Evolutionary conservation across 2,888 invertebrate genomes (phyloP), one percentile per base, ranked within the genome.

Genomic region (Cryptus armator): DNA sequence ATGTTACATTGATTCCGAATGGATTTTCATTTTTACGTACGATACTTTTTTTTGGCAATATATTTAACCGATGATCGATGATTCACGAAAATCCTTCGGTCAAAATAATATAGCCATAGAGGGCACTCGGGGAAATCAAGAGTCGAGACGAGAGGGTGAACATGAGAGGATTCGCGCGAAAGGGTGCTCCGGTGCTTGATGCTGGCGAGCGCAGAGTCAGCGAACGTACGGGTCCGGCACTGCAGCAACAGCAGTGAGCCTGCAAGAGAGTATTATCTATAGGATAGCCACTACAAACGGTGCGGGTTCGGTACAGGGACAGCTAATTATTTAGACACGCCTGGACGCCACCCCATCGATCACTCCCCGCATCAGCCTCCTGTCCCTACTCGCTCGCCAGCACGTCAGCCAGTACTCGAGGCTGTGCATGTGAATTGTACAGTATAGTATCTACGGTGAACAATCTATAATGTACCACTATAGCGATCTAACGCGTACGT

Each of bases 261-360:
- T 37, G 75, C 19, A 82, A 67, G 70, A 75, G 68, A 76, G 67
- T 88, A 90, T 92, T 91, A 91, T 91, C 91, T 90, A 89, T 89
- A 86, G 88, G 90, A 90, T 89, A 90, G 89, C 89, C 89, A 89
- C 90, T 93, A 92, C 92, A 92, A 93, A 93, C 93, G 92, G 91
- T 86, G 89, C 89, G 91, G 91, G 91, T 90, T 91, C 91, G 91
- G 89, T 88, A 91, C 90, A 91, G 92, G 92, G 93, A 93, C 93
- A 93, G 93, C 93, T 93, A 93, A 93, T 93, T 93, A 93, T 93
- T 93, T 93, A 93, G 93, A 93, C 91, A 93, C 93, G 93, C 91
- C 92, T 90, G 92, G 92, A 93, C 91, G 91, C 92, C 91, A 91
- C 90, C 91, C 92, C 92, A 92, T 93, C 92, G 92, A 92, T 93